Percentiles rank a stretch among this genome's conserved stretches.
Evolutionary conservation across 2,888 invertebrate genomes (phyloP).

Genomic region (Tolmerus cingulatus): DNA sequence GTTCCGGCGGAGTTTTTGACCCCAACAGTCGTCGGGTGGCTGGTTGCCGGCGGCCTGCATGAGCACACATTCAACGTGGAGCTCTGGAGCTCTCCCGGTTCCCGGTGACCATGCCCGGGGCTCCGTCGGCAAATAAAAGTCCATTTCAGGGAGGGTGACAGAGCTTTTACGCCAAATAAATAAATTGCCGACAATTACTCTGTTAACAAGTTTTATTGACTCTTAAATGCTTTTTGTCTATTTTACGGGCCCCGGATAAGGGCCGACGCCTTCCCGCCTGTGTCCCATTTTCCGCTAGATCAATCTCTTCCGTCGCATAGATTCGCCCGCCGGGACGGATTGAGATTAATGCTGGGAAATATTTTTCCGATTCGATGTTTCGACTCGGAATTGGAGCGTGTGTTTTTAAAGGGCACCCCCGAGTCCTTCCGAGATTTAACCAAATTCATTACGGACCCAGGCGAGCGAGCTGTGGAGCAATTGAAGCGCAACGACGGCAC

Average conservation of each 20-base stretch:
- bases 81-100: neutral
- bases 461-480: neutral
- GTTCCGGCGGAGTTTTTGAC: neutral
- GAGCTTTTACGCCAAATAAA: conserved; percentile 57
- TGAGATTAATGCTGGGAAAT: conserved; percentile 48
- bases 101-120: conserved; percentile 33
- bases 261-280: conserved; percentile 37
- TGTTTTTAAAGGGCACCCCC: neutral
- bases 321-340: conserved; percentile 30
- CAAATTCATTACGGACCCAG: neutral
- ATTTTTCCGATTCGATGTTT: conserved; percentile 38
- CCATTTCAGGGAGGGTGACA: conserved; percentile 37
- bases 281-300: conserved; percentile 49
- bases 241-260: conserved; percentile 9
- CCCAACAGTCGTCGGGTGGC: neutral
- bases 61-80: neutral
- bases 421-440: conserved; percentile 21
- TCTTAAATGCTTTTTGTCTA: conserved; percentile 56
- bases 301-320: conserved; percentile 45
- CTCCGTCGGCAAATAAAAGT: conserved; percentile 41
- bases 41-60: neutral
- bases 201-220: conserved; percentile 65
- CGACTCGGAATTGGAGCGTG: conserved; percentile 22
- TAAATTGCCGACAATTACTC: conserved; percentile 64
- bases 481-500: conserved; percentile 29